Base-by-base conservation (phyloP, 2,797 vertebrate species). In the Cuniculus paca region DNA sequence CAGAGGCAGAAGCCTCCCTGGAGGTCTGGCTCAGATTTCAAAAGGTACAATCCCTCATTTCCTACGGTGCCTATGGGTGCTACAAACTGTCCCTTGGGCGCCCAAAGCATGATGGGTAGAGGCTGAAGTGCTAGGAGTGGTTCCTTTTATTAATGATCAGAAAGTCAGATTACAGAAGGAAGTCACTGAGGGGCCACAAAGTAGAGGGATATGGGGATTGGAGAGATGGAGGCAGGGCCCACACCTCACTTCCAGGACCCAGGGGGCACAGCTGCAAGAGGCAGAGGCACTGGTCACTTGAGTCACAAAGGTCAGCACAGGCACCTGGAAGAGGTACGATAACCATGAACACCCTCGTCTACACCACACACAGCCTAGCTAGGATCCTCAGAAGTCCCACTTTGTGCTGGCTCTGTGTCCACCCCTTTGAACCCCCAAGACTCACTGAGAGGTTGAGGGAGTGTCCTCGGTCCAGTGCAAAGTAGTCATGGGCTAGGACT, bases 361-460 rank as follows among this genome's bases (percentile, higher is more conserved):
- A 9, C 1, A 45, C 1, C 10, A 28, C 48, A 6, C 7, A 36
- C 17, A 26, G 75, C 16, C 42, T 31, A 39, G 86, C 54, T 14
- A 58, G n/a, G 39, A 34, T 82, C 4, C 26, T 70, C 60, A 31
- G 50, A 70, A 52, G 28, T 42, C 31, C 60, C 39, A 45, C 74
- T 16, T 81, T 34, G 56, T n/a, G 65, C 22, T 45, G 36, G 28
- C 4, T 54, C 42, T 19, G 16, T 63, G 9, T 42, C 42, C 74
- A 70, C 34, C 22, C 34, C 36, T 22, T 39, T 65, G 4, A 50
- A 5, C 5, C 3, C 54, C 42, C 72, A 54, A 83, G 78, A 97
- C 97, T 98, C 91, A 97, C 97, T 94, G 96, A 96, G 87, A 97
- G 97, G 92, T 93, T 63, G 95, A 96, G 95, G 95, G 96, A 42